These are phyloP conservation scores for Gallinago undulata DNA, from an alignment of 2,113 vertebrate species.

Conservation along the genomic window DNA sequence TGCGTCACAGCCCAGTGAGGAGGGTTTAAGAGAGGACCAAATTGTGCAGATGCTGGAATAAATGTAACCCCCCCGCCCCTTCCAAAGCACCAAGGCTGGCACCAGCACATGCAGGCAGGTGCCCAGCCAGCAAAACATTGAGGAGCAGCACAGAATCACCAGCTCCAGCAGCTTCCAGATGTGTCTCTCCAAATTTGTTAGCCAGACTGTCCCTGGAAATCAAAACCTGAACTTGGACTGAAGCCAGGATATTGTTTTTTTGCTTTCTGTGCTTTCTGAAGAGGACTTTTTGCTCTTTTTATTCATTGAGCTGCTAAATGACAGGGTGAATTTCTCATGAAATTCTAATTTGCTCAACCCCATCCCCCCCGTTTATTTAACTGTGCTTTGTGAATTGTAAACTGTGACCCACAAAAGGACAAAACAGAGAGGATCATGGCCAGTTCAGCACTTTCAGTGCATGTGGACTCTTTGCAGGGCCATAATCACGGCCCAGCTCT, in stretches of 20 bases:
- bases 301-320: not conserved
- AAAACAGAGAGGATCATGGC: not conserved
- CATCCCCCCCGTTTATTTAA: not conserved
- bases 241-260: not conserved
- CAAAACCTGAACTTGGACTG: not conserved
- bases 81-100: not conserved
- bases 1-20: not conserved
- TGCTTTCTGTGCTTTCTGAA: not conserved
- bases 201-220: not conserved
- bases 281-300: not conserved
- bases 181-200: not conserved
- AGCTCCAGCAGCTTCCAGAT: not conserved
- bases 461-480: not conserved
- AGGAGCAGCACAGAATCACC: not conserved
- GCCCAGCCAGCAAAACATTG: not conserved
- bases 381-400: not conserved
- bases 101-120: not conserved
- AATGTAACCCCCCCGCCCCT: not conserved
- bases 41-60: not conserved
- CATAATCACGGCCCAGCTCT: not conserved
- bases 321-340: not conserved
- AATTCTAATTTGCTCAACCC: not conserved
- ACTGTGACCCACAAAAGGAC: not conserved
- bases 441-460: not conserved
- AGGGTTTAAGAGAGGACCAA: not conserved